phyloP scores from a whole-genome alignment of 2,888 invertebrate genomes.

The Odontocolon sp. region DNA sequence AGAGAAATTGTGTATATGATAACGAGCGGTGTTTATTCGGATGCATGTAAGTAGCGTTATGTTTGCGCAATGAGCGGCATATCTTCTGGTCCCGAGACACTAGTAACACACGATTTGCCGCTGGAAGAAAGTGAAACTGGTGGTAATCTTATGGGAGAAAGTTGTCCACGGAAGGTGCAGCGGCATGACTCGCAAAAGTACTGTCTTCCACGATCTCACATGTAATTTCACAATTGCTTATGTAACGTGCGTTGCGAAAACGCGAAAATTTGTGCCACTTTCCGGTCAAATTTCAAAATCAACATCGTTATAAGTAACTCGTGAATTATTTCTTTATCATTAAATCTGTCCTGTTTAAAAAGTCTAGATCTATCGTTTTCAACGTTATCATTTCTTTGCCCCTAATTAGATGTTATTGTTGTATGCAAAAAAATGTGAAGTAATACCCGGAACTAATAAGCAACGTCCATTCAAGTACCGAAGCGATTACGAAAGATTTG shows the following conservation, averaged over 20 bases:
- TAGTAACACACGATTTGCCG: slow-evolving; percentile 30
- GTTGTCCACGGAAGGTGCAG: slow-evolving; percentile 72
- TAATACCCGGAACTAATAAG: background rate
- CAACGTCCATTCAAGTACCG: background rate
- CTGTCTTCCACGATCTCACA: slow-evolving; percentile 67
- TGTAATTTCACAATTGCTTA: slow-evolving; percentile 68
- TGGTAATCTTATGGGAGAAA: slow-evolving; percentile 73
- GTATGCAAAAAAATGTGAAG: background rate
- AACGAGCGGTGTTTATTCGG: background rate
- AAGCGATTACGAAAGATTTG: slow-evolving; percentile 1
- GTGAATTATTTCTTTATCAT: background rate
- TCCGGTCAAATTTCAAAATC: background rate
- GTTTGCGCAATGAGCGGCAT: slow-evolving; percentile 30
- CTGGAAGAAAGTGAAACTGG: slow-evolving; percentile 74
- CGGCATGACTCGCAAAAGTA: slow-evolving; percentile 60
- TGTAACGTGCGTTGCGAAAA: slow-evolving; percentile 56
- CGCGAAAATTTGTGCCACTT: background rate
- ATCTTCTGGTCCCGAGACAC: slow-evolving; percentile 14
- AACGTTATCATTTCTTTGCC: background rate
- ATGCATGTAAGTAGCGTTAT: background rate
- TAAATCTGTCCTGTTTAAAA: background rate
- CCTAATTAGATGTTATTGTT: background rate
- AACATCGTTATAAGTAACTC: background rate
- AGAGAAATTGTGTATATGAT: background rate
- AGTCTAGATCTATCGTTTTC: background rate